These are phyloP conservation scores for Smittia sp. DNA, from an alignment of 2,888 invertebrate species.

Conservation along the genomic window DNA sequence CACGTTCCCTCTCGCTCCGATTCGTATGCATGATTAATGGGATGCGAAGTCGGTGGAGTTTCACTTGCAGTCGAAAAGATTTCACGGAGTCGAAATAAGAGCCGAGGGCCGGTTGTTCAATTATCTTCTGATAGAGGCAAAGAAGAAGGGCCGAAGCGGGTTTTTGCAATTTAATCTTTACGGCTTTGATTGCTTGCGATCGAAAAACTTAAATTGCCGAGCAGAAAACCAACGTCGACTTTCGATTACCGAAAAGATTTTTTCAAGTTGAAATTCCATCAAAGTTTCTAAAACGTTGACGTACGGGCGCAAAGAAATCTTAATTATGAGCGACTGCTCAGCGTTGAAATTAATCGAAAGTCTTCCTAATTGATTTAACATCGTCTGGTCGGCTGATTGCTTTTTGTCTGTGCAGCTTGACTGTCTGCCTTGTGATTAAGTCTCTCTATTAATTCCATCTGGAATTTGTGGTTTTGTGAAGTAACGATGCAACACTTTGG, in stretches of 20 bases:
- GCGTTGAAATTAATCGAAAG: neutral
- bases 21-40: conserved; percentile 4
- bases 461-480: conserved; percentile 1
- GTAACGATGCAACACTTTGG: neutral
- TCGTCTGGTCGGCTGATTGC: too few relatives aligned
- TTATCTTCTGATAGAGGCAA: too few relatives aligned
- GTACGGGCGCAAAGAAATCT: neutral
- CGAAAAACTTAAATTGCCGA: too few relatives aligned
- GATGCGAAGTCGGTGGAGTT: neutral
- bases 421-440: neutral
- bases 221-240: too few relatives aligned
- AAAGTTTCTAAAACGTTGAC: too few relatives aligned
- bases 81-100: neutral
- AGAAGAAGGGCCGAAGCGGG: too few relatives aligned
- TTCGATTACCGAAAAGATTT: too few relatives aligned
- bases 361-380: neutral
- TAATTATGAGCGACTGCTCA: neutral
- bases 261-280: too few relatives aligned
- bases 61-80: conserved; percentile 4
- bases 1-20: neutral
- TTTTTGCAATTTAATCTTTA: too few relatives aligned
- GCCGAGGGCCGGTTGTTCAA: too few relatives aligned
- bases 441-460: neutral
- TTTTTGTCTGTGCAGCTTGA: neutral
- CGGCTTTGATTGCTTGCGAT: too few relatives aligned